Conservation (phyloP, 2,888 invertebrate genomes). For the Adineta ricciae region DNA sequence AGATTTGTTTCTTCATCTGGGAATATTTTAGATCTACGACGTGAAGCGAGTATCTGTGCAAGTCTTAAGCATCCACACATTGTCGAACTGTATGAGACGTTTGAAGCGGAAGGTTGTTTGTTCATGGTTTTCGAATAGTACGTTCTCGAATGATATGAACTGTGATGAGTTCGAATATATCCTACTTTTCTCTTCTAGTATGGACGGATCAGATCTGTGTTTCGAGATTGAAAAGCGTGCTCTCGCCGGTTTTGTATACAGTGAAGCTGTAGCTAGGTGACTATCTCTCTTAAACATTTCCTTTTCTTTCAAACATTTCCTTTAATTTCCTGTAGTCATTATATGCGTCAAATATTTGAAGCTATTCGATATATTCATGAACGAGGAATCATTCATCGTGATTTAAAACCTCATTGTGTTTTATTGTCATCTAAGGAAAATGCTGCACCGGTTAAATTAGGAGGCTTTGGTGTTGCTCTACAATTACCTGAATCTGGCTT, state of each 20-base stretch:
- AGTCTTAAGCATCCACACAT: conserved; percentile 98
- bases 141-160: conserved; percentile 54
- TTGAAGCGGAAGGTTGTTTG: conserved; percentile 93
- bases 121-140: conserved; percentile 99
- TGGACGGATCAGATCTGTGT: conserved; percentile 96
- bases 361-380: conserved; percentile 94
- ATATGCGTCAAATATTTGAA: conserved; percentile 93
- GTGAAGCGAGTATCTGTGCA: conserved; percentile 83
- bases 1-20: no score
- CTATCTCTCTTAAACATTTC: conserved; percentile 57
- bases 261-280: conserved; percentile 81
- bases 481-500: conserved; percentile 21
- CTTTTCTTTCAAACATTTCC: not conserved
- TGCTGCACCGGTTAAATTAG: conserved; percentile 91
- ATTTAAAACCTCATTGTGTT: conserved; percentile 91
- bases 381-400: conserved; percentile 91
- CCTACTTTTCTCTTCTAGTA: conserved; percentile 62
- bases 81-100: conserved; percentile 90
- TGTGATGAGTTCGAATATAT: no score
- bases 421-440: conserved; percentile 88
- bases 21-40: conserved; percentile 85
- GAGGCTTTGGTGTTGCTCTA: conserved; percentile 74
- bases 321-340: conserved; percentile 58
- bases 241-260: conserved; percentile 91
- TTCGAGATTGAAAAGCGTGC: conserved; percentile 93